Evolutionary conservation across 2,113 vertebrate species (phyloP).

Genomic region (Scatophagus argus): DNA sequence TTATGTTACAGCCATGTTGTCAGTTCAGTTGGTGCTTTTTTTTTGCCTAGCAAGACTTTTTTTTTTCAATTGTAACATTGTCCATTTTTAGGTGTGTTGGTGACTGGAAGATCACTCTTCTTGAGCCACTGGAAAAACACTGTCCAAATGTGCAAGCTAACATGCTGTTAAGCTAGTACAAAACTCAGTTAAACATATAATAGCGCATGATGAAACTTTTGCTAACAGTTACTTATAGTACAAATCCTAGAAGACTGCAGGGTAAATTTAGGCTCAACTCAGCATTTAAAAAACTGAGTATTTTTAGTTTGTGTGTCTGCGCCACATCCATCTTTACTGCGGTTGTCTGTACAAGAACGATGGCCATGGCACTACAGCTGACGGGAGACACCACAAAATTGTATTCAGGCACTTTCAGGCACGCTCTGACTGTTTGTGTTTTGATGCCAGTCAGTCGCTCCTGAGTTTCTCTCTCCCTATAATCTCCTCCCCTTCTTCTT

Average conservation of each 20-base stretch:
- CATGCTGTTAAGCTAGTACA: background rate
- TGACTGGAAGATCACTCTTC: too few relatives aligned
- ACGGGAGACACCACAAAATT: background rate
- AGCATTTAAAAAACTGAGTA: background rate
- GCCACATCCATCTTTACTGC: slow-evolving; percentile 6
- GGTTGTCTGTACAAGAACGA: background rate
- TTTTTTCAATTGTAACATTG: background rate
- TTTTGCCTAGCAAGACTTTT: background rate
- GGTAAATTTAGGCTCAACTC: background rate
- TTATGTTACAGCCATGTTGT: too few relatives aligned
- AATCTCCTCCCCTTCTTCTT: background rate
- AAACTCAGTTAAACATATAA: background rate
- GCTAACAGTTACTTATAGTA: background rate
- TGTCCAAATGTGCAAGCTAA: background rate
- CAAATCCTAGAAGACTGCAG: background rate
- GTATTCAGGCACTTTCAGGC: background rate
- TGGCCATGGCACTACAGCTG: background rate
- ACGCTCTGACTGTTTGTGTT: slow-evolving; percentile 12
- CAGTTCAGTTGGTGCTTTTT: background rate
- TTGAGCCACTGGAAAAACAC: too few relatives aligned
- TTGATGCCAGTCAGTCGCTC: background rate
- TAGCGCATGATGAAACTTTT: background rate
- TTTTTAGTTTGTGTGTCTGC: slow-evolving; percentile 27
- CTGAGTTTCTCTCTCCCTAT: background rate
- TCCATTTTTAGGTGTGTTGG: background rate